Evolutionary conservation across 2,113 vertebrate genomes (phyloP).

Genomic region (Datnioides undecimradiatus): DNA sequence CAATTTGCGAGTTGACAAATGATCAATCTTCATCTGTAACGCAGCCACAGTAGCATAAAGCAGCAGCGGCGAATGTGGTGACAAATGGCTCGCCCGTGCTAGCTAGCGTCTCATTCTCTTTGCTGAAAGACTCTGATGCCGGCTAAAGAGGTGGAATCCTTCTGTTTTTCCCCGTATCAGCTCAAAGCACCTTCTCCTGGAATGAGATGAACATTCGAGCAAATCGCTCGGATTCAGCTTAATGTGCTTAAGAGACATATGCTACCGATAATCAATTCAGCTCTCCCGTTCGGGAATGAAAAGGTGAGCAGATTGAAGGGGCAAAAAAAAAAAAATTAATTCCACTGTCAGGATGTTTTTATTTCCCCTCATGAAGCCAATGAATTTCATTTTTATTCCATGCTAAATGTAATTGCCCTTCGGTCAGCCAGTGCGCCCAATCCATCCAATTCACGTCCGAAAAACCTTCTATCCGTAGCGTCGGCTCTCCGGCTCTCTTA

Average conservation of each 20-base stretch:
- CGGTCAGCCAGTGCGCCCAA: conserved; percentile 45
- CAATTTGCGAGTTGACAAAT: conserved; percentile 83
- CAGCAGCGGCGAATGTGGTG: conserved; percentile 64
- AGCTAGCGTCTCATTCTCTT: conserved; percentile 54
- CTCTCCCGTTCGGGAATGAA: conserved; percentile 9
- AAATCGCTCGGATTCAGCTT: conserved; percentile 41
- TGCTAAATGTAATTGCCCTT: conserved; percentile 65
- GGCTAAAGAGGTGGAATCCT: conserved; percentile 21
- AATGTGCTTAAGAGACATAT: conserved; percentile 26
- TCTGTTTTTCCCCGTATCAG: conserved; percentile 47
- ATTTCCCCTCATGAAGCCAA: conserved; percentile 38
- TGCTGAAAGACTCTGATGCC: conserved; percentile 30
- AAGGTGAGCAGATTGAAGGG: conserved; percentile 24
- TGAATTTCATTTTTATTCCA: conserved; percentile 56
- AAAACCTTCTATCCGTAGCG: conserved; percentile 15
- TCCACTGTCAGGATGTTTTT: conserved; percentile 36
- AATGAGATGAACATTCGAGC: conserved; percentile 20
- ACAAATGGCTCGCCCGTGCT: conserved; percentile 62
- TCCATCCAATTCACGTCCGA: conserved; percentile 51
- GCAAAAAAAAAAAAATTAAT: not conserved
- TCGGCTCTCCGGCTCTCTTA: conserved; percentile 41
- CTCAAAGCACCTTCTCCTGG: conserved; percentile 44
- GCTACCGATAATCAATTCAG: conserved; percentile 32
- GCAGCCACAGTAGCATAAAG: conserved; percentile 63
- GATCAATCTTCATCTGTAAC: conserved; percentile 83